Base-by-base conservation (phyloP, 1,140 invertebrate species). In the Ctenoplectra terminalis region DNA sequence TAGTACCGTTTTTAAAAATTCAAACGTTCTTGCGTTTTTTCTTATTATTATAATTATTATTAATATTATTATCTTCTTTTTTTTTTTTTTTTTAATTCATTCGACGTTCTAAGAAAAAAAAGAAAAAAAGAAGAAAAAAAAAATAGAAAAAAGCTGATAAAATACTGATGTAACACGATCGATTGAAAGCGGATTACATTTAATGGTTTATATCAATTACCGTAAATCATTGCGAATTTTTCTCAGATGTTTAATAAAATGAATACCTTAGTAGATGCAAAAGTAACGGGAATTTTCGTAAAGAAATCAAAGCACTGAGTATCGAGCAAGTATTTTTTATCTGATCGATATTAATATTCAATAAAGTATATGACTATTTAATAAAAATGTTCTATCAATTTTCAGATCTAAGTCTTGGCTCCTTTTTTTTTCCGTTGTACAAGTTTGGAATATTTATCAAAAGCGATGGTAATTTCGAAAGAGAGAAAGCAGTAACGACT, bases 221-320 rank as follows among this genome's bases (percentile, higher is more conserved):
- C 31, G 67, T 34, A 34, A 70, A 46, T 26, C 46, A 48, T 46
- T 31, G 48, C 67, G 29, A 52, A 58, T 31, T 26, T 78, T n/a
- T 80, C 69, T 54, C 70, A 63, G 69, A 58, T 64, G 34, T 80
- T 54, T 31, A 79, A 79, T 20, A 71, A 72, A 43, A 78, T 46
- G 54, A 72, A 5, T 11, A n/a, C 9, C n/a, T 73, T 72, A 26
- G 29, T 46, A n/a, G 69, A 80, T 80, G 77, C 77, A 64, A 64
- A 72, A 73, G 77, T 80, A 80, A 80, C 54, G 77, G 48, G 77
- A 73, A 64, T 73, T 80, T 73, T 73, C 60, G 46, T 50, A 20
- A 15, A 52, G 7, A 40, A n/a, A 40, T 54, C 23, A 26, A 26
- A 71, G 52, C 29, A 43, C 17, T 29, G 31, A 71, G 13, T 46